phyloP scores from a whole-genome alignment of 2,113 vertebrate species.

The Romanogobio albipinnatus region DNA sequence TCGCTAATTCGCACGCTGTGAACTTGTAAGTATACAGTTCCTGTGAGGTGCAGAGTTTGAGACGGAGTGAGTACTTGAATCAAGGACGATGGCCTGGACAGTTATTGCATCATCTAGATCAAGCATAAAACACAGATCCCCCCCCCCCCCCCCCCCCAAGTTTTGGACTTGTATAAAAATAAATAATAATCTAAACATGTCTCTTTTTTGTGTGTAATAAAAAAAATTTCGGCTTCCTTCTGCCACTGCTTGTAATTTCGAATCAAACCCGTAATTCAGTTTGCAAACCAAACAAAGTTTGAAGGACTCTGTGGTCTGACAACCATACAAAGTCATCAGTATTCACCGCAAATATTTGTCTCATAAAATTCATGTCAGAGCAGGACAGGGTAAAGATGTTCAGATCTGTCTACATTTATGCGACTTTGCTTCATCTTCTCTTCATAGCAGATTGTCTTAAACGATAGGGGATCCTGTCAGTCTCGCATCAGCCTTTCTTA shows the following conservation, averaged over 20 bases:
- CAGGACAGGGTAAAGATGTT: conserved; percentile 18
- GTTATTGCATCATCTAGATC: conserved; percentile 18
- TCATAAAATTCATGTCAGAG: conserved; percentile 35
- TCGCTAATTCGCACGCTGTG: conserved; percentile 33
- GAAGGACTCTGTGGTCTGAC: conserved; percentile 33
- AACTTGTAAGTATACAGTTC: conserved; percentile 19
- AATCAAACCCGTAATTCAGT: conserved; percentile 17
- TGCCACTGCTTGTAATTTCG: conserved; percentile 6
- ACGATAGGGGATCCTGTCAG: conserved; percentile 18
- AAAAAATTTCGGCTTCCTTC: neutral
- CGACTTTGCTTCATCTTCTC: conserved; percentile 46
- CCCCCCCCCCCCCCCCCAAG: no score
- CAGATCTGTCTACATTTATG: conserved; percentile 36
- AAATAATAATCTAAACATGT: conserved; percentile 45
- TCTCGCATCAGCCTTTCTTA: conserved; percentile 54
- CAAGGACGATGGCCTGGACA: neutral
- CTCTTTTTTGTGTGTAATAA: conserved; percentile 4
- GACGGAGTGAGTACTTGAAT: neutral
- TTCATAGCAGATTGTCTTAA: conserved; percentile 34
- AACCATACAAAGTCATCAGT: conserved; percentile 6
- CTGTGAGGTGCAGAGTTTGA: conserved; percentile 5
- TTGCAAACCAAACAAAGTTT: conserved; percentile 38
- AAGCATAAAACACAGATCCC: neutral
- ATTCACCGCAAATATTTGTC: conserved; percentile 51
- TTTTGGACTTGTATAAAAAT: neutral